Percentiles rank a stretch among this genome's conserved stretches.
Evolutionary conservation across 2,888 invertebrate genomes (phyloP).

Genomic region (Lasioglossum zephyrum): DNA sequence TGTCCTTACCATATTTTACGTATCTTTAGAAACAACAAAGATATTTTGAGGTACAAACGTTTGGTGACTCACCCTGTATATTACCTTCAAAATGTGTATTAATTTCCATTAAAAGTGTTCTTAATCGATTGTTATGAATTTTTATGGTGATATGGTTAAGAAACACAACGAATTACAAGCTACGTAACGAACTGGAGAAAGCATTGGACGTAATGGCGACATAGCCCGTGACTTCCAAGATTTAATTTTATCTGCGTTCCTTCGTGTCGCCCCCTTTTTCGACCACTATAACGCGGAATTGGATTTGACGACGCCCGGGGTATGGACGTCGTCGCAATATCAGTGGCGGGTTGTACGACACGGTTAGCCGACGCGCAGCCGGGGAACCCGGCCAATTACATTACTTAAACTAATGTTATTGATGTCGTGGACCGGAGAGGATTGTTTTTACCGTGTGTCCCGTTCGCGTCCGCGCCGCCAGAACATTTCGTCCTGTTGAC

Average conservation of each 20-base stretch:
- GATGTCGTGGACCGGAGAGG: constrained; percentile 64
- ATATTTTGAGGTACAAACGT: too few species aligned
- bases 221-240: not conserved
- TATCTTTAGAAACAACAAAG: too few species aligned
- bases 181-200: not conserved
- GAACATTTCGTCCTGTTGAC: constrained; percentile 16
- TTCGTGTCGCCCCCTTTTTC: constrained; percentile 13
- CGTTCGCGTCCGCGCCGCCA: constrained; percentile 9
- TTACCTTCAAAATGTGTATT: too few species aligned
- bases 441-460: constrained; percentile 53
- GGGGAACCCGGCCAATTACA: constrained; percentile 74
- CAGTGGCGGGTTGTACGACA: constrained; percentile 39
- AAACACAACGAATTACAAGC: not conserved
- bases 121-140: too few species aligned
- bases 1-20: too few species aligned
- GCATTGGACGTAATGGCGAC: not conserved
- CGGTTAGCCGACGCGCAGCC: constrained; percentile 67
- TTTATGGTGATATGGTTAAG: not conserved
- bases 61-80: too few species aligned
- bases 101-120: too few species aligned
- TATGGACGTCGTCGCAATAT: constrained; percentile 34
- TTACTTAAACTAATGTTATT: constrained; percentile 82
- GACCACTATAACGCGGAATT: constrained; percentile 40
- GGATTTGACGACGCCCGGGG: constrained; percentile 46
- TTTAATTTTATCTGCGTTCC: constrained; percentile 19